These are phyloP conservation scores for Piprites chloris DNA, from an alignment of 2,113 vertebrate genomes.

Conservation along the genomic window DNA sequence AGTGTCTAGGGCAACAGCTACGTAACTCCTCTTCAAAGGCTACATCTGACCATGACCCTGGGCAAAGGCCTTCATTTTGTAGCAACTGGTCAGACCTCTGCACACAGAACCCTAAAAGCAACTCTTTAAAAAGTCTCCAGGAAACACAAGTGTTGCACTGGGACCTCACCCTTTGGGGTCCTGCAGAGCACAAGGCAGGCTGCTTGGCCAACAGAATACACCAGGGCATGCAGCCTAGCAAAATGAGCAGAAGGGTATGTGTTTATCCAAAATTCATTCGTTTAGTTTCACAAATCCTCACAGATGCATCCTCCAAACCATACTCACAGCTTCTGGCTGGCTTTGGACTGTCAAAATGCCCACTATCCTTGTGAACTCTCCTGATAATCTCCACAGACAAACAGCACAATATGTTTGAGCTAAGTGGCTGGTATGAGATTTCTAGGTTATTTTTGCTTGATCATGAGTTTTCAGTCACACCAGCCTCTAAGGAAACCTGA, in stretches of 20 bases:
- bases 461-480: neutral
- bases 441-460: neutral
- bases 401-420: neutral
- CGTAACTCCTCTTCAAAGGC: neutral
- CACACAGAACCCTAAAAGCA: neutral
- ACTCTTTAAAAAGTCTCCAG: neutral
- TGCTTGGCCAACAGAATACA: neutral
- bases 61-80: neutral
- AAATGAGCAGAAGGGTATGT: neutral
- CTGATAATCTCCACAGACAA: conserved; percentile 13
- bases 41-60: neutral
- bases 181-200: neutral
- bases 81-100: neutral
- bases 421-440: neutral
- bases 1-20: neutral
- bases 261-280: neutral
- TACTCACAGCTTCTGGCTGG: conserved; percentile 4
- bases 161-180: neutral
- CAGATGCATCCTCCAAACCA: neutral
- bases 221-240: neutral
- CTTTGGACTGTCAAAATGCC: neutral
- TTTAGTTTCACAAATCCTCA: neutral
- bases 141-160: neutral
- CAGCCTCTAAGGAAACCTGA: neutral
- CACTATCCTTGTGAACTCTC: neutral